Evolutionary conservation across 2,888 invertebrate genomes (phyloP), one percentile per base, ranked within the genome.

Genomic region (Tetropium fuscum): DNA sequence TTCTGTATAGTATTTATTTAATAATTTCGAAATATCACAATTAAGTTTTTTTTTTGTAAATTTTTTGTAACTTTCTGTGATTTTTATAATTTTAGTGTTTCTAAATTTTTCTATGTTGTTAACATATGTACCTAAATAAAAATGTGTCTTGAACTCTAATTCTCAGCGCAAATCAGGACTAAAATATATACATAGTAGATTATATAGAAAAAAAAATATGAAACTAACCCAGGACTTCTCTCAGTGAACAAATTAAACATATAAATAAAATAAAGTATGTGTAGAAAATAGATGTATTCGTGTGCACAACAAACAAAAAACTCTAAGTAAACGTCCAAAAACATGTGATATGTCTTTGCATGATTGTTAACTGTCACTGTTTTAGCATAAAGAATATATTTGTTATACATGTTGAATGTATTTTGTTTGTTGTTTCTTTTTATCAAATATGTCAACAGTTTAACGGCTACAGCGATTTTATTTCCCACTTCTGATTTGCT

Each of bases 1-100:
- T 80, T 80, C 77, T 80, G 80, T 80, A 80, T 78, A 80, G 79
- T 80, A 80, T 80, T 80, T 80, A 80, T 80, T 80, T 63, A 60
- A 71, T 70, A 63, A 71, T 69, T 74, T 74, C 72, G 69, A 74
- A 74, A 71, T 72, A 71, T 74, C 66, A 74, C 70, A 68, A 63
- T 68, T 72, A 72, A 68, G 59, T 65, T 58, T 59, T 63, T 64
- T 59, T 61, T 63, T 61, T 73, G 71, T 72, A 73, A 73, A 71
- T 69, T 71, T 71, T 69, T 74, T 74, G 72, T 74, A 77, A 79
- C 76, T 71, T 78, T 79, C 79, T 80, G 80, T 80, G 79, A 80
- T 79, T 72, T 78, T 75, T 78, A 70, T 73, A 60, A 62, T 60
- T 63, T 64, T 70, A 67, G 68, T 60, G 58, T 74, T 73, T 72